Conservation (phyloP, 2,113 vertebrate species). For the Sprattus sprattus region DNA sequence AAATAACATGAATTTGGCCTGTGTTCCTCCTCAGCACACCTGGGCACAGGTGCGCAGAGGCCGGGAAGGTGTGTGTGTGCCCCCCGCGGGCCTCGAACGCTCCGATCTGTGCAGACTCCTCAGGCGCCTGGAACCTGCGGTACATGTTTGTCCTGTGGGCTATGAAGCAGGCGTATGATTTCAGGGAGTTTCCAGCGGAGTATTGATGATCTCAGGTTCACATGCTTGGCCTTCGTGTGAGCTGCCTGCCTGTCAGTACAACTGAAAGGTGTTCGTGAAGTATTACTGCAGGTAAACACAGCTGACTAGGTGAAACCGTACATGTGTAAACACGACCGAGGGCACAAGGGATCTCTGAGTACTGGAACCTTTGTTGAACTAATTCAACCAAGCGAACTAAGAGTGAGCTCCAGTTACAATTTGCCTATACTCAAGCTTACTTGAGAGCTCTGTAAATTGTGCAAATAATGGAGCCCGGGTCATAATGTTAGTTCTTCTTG, state of each 20-base stretch:
- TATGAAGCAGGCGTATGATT: background rate
- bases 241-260: background rate
- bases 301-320: background rate
- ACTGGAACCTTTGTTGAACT: background rate
- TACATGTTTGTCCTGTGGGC: background rate
- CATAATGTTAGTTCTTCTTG: background rate
- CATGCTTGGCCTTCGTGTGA: background rate
- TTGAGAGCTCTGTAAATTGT: background rate
- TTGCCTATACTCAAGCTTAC: background rate
- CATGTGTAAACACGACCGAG: background rate
- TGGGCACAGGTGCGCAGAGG: background rate
- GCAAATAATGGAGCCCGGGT: background rate
- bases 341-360: background rate
- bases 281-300: background rate
- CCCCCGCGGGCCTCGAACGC: background rate
- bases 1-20: background rate
- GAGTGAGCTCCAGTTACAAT: background rate
- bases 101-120: background rate
- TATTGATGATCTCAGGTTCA: background rate
- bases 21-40: background rate
- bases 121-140: background rate
- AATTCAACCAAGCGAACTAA: background rate
- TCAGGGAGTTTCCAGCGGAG: background rate
- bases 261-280: background rate
- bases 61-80: background rate